Percentiles rank a stretch among this genome's conserved stretches.
Evolutionary conservation across 2,888 invertebrate genomes (phyloP).

Genomic region (Diloba caeruleocephala): DNA sequence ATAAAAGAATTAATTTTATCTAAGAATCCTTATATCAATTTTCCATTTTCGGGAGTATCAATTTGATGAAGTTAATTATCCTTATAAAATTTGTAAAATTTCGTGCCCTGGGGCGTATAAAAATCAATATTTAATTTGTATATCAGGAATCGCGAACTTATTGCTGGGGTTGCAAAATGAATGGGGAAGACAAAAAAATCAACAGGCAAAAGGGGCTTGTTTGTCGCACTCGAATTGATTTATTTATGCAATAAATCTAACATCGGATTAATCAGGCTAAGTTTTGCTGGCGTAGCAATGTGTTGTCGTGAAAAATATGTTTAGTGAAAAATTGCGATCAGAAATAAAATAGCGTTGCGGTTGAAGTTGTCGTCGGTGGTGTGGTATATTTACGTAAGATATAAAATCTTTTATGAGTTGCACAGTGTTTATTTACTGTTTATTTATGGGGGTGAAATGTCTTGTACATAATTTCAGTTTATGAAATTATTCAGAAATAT

Average conservation of each 20-base stretch:
- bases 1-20: constrained; percentile 8
- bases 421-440: background rate
- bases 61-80: constrained; percentile 52
- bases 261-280: constrained; percentile 83
- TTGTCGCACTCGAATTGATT: constrained; percentile 81
- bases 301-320: constrained; percentile 66
- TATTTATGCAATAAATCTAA: constrained; percentile 83
- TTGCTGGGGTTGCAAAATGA: constrained; percentile 62
- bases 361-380: constrained; percentile 20
- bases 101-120: constrained; percentile 39
- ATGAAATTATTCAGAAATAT: too few relatives aligned
- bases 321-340: constrained; percentile 50
- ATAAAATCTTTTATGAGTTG: background rate
- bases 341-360: constrained; percentile 44
- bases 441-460: too few relatives aligned
- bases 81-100: constrained; percentile 46
- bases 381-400: constrained; percentile 10
- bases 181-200: constrained; percentile 70
- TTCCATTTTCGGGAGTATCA: constrained; percentile 30
- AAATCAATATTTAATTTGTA: constrained; percentile 64
- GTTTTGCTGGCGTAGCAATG: constrained; percentile 76
- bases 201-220: constrained; percentile 65
- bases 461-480: too few relatives aligned
- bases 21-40: constrained; percentile 36
- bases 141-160: constrained; percentile 61